Evolutionary conservation across 2,113 vertebrate species (phyloP), one percentile per base, ranked within the genome.

Genomic region (Globicephala melas): DNA sequence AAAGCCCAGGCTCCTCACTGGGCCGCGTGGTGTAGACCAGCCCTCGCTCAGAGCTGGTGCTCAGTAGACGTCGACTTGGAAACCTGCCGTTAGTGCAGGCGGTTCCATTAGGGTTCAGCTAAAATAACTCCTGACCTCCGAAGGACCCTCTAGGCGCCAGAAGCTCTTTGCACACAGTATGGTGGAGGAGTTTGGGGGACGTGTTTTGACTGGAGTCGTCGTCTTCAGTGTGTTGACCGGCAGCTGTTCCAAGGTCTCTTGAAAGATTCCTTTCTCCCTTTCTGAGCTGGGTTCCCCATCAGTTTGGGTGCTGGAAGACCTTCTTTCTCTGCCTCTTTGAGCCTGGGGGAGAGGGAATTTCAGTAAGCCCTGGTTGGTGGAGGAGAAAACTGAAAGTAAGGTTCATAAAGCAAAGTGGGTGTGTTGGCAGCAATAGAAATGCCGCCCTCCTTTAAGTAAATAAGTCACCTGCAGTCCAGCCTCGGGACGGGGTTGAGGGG

Each of bases 201-300:
- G 58, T 44, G 95, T 73, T 95, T 18, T 63, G 97, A 80, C 97
- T 86, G 95, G 67, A 80, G 31, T 62, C 83, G 28, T 65, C 93
- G 50, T 26, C 89, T 17, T 87, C 67, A 73, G 71, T 23, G 6
- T 44, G 25, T 20, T 95, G 95, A 84, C 91, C 81, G 96, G 89
- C 95, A 95, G 95, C 95, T 96, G 95, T 41, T 94, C 74, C 89
- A 96, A 96, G 96, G 97, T 97, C 97, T 97, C 96, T 26, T 94
- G 95, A 98, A 98, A 97, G 92, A 98, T 71, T 87, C 90, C 89
- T 83, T 94, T 80, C 93, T 92, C 79, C 31, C 55, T 36, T 80
- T 82, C 91, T 41, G 76, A 50, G 68, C 91, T 80, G 33, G 80
- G 80, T 74, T 44, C 5, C 96, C 96, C 41, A 44, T 96, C 93